A percentile compares a stretch with the other conserved stretches of the same genome.
phyloP scores from a whole-genome alignment of 1,140 invertebrate genomes.

The Achroia grisella region DNA sequence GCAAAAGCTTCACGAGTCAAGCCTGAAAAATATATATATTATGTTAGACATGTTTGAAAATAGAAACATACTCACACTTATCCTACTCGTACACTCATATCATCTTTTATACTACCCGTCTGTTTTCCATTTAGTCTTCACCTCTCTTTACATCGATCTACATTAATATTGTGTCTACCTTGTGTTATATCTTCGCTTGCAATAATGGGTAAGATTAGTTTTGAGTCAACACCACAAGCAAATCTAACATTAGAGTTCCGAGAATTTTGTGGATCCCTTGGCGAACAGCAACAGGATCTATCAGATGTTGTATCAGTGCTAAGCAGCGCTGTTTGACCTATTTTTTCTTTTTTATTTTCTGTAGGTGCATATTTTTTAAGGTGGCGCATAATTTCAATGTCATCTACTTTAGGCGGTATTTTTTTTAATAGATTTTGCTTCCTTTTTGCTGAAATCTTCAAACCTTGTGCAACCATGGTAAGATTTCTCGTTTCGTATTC shows the following conservation, averaged over 20 bases:
- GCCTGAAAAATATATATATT: too few relatives aligned
- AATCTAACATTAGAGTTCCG: not conserved
- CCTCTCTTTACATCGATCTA: not conserved
- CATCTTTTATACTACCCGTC: too few relatives aligned
- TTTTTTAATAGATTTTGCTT: not conserved
- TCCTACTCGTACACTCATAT: not conserved
- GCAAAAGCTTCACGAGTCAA: not conserved
- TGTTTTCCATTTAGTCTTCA: not conserved
- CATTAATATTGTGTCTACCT: slow-evolving; percentile 12
- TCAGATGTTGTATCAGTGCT: slow-evolving; percentile 30
- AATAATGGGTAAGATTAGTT: slow-evolving; percentile 27
- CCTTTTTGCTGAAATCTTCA: slow-evolving; percentile 14
- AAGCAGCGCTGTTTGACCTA: not conserved
- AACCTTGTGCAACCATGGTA: not conserved
- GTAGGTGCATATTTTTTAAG: not conserved
- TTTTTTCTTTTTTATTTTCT: not conserved
- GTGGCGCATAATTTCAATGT: not conserved
- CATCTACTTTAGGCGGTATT: not conserved
- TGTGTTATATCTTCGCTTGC: slow-evolving; percentile 18
- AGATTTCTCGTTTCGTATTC: too few relatives aligned
- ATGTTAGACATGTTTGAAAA: not conserved
- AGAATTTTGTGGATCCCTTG: not conserved
- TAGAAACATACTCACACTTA: not conserved
- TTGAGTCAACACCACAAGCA: slow-evolving; percentile 17
- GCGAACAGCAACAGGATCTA: slow-evolving; percentile 28